These are phyloP conservation scores for Girardinichthys multiradiatus DNA, from an alignment of 2,113 vertebrate genomes.

Conservation along the genomic window DNA sequence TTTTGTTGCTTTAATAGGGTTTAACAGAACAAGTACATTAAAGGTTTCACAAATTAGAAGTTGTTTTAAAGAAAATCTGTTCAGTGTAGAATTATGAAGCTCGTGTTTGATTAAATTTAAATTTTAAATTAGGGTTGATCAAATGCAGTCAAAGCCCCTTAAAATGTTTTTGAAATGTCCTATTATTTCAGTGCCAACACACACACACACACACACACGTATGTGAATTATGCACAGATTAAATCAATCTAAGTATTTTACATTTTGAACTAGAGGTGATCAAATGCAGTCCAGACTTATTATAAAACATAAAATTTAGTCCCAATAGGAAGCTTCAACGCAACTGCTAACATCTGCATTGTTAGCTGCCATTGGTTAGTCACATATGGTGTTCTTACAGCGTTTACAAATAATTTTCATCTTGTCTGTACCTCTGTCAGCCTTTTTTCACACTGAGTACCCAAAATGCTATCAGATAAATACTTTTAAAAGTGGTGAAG, in stretches of 20 bases:
- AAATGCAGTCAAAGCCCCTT: neutral
- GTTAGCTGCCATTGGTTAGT: neutral
- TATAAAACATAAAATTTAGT: neutral
- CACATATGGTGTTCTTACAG: neutral
- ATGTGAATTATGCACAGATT: too few species aligned
- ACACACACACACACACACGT: too few species aligned
- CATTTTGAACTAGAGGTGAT: too few species aligned
- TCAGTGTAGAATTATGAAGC: neutral
- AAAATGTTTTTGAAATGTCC: neutral
- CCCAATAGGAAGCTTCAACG: neutral
- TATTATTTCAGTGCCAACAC: too few species aligned
- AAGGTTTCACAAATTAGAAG: too few species aligned
- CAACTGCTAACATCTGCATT: neutral
- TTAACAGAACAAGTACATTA: too few species aligned
- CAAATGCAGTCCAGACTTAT: too few species aligned
- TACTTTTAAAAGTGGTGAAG: neutral
- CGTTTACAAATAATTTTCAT: neutral
- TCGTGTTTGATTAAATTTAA: neutral
- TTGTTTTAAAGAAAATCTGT: too few species aligned
- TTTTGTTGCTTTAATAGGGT: too few species aligned
- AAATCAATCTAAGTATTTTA: too few species aligned
- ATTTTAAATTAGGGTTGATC: neutral
- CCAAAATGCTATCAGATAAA: neutral
- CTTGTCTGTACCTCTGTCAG: too few species aligned
- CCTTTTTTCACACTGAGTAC: neutral